phyloP scores from a whole-genome alignment of 2,113 vertebrate species.

The Lates calcarifer region DNA sequence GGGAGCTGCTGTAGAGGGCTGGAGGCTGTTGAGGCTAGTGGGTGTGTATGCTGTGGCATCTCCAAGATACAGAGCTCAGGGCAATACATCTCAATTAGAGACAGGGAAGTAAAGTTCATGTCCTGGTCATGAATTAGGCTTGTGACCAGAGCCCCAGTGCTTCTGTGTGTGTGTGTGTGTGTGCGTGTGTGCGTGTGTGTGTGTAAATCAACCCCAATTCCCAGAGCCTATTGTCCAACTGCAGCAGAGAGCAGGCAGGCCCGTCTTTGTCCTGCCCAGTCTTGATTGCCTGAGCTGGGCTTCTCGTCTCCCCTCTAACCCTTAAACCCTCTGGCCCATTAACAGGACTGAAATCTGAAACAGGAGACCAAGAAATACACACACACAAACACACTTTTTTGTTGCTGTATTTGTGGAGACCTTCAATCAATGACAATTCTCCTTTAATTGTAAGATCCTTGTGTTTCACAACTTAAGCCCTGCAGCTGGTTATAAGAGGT shows the following conservation, averaged over 20 bases:
- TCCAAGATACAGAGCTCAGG: constrained; percentile 47
- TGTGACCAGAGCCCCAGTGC: constrained; percentile 30
- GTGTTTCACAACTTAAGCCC: neutral
- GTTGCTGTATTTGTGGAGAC: neutral
- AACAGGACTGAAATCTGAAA: constrained; percentile 40
- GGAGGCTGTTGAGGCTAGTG: constrained; percentile 10
- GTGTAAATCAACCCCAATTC: constrained; percentile 44
- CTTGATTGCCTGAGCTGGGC: constrained; percentile 35
- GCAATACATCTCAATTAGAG: constrained; percentile 69
- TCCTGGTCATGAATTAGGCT: constrained; percentile 44
- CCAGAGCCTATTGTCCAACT: constrained; percentile 39
- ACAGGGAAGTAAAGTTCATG: constrained; percentile 37
- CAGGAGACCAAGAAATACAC: neutral
- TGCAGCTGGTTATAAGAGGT: neutral
- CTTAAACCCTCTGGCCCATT: constrained; percentile 24
- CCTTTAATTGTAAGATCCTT: neutral
- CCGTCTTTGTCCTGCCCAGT: constrained; percentile 13
- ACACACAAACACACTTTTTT: constrained; percentile 4
- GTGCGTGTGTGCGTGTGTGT: constrained; percentile 11
- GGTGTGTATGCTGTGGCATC: constrained; percentile 40
- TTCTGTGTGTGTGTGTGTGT: constrained; percentile 15
- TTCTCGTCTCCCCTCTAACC: constrained; percentile 19
- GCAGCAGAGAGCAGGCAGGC: constrained; percentile 46
- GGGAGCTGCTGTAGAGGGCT: neutral
- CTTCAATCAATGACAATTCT: neutral